These are phyloP conservation scores for Eulemur rubriventer DNA, from an alignment of 2,797 vertebrate genomes.

Conservation along the genomic window DNA sequence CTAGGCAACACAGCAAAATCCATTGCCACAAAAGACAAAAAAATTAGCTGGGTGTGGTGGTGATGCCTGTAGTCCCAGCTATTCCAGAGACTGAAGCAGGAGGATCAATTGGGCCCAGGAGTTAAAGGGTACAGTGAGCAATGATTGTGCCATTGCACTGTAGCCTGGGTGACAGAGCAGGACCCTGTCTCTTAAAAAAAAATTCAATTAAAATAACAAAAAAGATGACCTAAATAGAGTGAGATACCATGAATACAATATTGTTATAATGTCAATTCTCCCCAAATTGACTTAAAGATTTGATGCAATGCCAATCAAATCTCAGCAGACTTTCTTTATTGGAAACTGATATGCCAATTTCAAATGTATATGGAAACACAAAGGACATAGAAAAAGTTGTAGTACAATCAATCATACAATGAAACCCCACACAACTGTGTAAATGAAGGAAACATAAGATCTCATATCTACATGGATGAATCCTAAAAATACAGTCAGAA, in stretches of 20 bases:
- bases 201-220: too few species aligned
- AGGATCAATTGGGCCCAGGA: too few species aligned
- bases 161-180: too few species aligned
- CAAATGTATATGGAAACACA: neutral
- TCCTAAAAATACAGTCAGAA: neutral
- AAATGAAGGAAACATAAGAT: neutral
- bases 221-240: neutral
- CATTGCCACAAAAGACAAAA: too few species aligned
- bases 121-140: too few species aligned
- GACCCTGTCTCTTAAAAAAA: too few species aligned
- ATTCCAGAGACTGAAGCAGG: too few species aligned
- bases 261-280: neutral
- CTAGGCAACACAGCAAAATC: too few species aligned
- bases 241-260: neutral
- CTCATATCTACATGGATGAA: neutral
- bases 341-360: neutral
- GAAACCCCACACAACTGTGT: neutral
- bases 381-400: neutral
- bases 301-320: neutral
- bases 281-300: neutral
- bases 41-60: too few species aligned
- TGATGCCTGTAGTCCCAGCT: too few species aligned
- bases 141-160: too few species aligned
- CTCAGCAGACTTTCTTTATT: neutral
- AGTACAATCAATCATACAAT: neutral